These are phyloP conservation scores for Urosaurus nigricauda DNA, from an alignment of 2,797 vertebrate species.

Conservation along the genomic window DNA sequence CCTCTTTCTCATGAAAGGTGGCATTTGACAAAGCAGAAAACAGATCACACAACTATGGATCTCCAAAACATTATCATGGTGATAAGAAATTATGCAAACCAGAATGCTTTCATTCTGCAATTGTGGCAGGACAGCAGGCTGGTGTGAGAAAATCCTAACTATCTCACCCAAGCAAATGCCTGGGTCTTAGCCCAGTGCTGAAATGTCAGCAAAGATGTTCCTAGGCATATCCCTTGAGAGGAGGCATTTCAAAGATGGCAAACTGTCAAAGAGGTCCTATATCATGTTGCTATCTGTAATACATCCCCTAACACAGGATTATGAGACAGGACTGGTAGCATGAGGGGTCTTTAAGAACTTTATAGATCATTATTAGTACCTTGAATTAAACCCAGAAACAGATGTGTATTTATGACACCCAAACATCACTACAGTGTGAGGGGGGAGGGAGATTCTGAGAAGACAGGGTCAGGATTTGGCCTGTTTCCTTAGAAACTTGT, in stretches of 20 bases:
- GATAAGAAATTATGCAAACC: too few relatives aligned
- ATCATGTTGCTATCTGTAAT: neutral
- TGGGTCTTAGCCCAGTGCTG: neutral
- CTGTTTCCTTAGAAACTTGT: slow-evolving; percentile 28
- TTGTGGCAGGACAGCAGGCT: too few relatives aligned
- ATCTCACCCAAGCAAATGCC: neutral
- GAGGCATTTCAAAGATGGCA: neutral
- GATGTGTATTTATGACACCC: neutral
- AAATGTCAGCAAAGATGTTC: neutral
- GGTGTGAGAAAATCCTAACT: too few relatives aligned
- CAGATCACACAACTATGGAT: too few relatives aligned
- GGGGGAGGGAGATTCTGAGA: neutral
- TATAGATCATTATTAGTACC: neutral
- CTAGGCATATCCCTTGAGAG: neutral
- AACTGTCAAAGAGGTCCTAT: neutral
- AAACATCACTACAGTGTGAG: too few relatives aligned
- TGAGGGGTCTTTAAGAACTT: neutral
- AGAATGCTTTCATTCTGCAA: too few relatives aligned
- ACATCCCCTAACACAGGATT: neutral
- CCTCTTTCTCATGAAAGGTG: too few relatives aligned
- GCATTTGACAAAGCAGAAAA: too few relatives aligned
- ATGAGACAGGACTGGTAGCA: too few relatives aligned
- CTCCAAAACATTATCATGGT: too few relatives aligned
- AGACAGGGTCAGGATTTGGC: slow-evolving; percentile 18
- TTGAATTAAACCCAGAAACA: neutral